phyloP scores from a whole-genome alignment of 2,888 invertebrate genomes.

The Spatulosminthurus flaviceps region DNA sequence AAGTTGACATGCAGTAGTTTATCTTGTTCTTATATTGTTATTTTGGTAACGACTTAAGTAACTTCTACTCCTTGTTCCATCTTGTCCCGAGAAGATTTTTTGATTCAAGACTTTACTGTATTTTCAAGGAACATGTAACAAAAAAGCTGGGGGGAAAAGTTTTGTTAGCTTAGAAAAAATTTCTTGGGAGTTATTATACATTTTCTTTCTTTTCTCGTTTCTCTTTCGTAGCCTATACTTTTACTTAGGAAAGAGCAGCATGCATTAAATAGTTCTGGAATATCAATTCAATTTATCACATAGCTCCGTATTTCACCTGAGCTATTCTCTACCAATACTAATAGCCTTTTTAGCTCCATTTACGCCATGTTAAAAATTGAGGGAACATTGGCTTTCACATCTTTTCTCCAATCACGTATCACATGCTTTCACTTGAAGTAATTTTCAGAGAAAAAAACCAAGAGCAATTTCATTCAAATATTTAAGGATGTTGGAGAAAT shows the following conservation, averaged over 20 bases:
- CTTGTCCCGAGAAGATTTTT: background rate
- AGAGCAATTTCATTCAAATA: no score
- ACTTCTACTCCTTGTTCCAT: background rate
- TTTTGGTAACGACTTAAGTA: constrained; percentile 3
- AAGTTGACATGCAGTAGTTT: constrained; percentile 5
- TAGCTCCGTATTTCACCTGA: background rate
- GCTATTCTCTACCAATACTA: constrained; percentile 2
- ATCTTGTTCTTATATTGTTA: constrained; percentile 26
- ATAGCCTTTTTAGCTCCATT: background rate
- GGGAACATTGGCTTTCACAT: background rate
- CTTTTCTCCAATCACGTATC: background rate
- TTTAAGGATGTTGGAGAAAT: no score
- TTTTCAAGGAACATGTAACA: background rate
- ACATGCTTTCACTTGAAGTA: no score
- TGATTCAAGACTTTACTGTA: constrained; percentile 15
- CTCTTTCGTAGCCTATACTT: background rate
- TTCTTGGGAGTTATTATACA: no score
- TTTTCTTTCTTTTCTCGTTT: background rate
- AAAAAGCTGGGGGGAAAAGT: background rate
- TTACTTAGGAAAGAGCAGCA: background rate
- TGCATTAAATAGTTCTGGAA: background rate
- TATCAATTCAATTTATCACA: background rate
- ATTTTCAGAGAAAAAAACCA: no score
- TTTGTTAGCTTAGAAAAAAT: background rate
- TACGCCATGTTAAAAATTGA: background rate